Percentiles rank a stretch among this genome's conserved stretches.
phyloP scores from a whole-genome alignment of 2,113 vertebrate species.

The Aphelocoma coerulescens region DNA sequence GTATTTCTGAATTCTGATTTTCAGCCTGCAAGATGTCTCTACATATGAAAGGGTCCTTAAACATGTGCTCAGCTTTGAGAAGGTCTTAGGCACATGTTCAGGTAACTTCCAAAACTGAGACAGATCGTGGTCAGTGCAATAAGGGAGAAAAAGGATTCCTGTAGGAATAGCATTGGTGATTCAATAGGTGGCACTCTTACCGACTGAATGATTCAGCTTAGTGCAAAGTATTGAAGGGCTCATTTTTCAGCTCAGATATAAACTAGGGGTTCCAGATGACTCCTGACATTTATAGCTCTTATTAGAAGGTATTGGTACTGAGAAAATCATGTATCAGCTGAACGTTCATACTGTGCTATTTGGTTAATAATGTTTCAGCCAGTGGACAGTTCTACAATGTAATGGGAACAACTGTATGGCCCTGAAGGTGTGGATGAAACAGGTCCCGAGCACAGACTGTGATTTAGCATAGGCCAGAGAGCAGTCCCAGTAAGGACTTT shows the following conservation, averaged over 20 bases:
- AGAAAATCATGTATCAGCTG: neutral
- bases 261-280: neutral
- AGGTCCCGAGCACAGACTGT: neutral
- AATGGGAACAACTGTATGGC: neutral
- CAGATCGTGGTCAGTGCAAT: rapidly evolving
- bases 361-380: neutral
- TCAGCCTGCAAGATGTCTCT: neutral
- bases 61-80: neutral
- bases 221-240: neutral
- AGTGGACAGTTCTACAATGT: neutral
- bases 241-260: neutral
- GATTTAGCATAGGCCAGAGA: neutral
- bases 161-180: neutral
- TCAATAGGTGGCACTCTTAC: neutral
- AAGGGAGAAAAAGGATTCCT: neutral
- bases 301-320: neutral
- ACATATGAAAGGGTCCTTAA: neutral
- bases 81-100: neutral
- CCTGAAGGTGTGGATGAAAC: neutral
- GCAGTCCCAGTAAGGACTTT: neutral
- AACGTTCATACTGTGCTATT: neutral
- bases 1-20: neutral
- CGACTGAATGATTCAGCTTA: neutral
- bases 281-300: neutral
- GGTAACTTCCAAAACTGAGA: neutral